Base-by-base conservation (phyloP, 2,888 invertebrate genomes). In the Lomographa bimaculata region DNA sequence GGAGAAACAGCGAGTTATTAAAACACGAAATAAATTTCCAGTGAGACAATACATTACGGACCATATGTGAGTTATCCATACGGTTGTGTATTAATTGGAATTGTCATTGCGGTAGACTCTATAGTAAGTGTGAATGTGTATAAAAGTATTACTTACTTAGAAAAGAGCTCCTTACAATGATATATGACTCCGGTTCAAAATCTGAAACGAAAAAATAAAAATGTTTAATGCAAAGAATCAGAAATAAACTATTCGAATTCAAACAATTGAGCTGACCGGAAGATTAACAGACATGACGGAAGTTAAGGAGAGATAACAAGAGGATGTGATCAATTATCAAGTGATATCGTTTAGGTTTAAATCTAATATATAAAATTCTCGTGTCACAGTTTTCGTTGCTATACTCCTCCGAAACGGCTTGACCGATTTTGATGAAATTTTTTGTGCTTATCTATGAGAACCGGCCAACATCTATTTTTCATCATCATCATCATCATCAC, bases 121-220 rank as follows among this genome's bases (percentile, higher is more conserved):
- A 5, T 18, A 5, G 10, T 37, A 29, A 27, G 11, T 17, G 9
- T 12, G 7, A 32, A 21, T 27, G 29, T 26, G 14, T 11, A 28
- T 25, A 21, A 24, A 16, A 23, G 5, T 27, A 20, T 17, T 35
- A 77, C 89, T 86, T 75, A 87, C 87, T 73, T 82, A 67, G 59
- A 78, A 75, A 60, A 56, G 70, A 79, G 79, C 82, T 81, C 64
- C 74, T 71, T 69, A 74, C 76, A 78, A 73, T 78, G 75, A 78
- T 79, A 69, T 79, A 83, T 86, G 89, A 87, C 83, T 87, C 86
- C 86, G 80, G 76, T 73, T 71, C 72, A 75, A 82, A 73, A 83
- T 84, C 89, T 87, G 89, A 49, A 86, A 84, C 62, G 51, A 71
- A 63, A 70, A 55, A 50, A 54, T 50, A 49, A 48, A 40, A 30